These are phyloP conservation scores for Dicentrarchus labrax DNA, from an alignment of 2,113 vertebrate species.

Conservation along the genomic window DNA sequence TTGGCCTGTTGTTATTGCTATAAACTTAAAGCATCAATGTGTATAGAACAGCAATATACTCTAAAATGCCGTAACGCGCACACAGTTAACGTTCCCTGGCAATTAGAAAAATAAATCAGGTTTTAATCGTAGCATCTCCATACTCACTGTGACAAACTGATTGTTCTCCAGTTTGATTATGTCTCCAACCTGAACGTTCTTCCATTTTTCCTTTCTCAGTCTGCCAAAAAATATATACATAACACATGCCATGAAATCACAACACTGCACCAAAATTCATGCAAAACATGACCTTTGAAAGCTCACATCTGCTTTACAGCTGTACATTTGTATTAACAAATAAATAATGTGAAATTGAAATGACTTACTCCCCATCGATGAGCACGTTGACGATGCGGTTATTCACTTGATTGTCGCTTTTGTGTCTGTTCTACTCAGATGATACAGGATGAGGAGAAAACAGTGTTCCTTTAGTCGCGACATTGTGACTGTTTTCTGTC, in stretches of 20 bases:
- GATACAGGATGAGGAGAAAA: conserved; percentile 5
- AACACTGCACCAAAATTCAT: too few relatives aligned
- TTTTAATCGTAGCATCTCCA: neutral
- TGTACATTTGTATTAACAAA: neutral
- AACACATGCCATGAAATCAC: neutral
- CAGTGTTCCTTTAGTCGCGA: neutral
- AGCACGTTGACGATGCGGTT: conserved; percentile 90
- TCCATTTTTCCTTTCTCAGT: conserved; percentile 91
- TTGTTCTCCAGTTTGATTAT: conserved; percentile 94
- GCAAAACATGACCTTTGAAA: neutral
- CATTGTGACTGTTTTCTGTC: neutral
- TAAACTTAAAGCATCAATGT: neutral
- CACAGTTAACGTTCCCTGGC: neutral
- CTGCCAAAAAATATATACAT: conserved; percentile 73
- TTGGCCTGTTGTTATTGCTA: neutral
- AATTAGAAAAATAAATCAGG: neutral
- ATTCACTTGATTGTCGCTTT: conserved; percentile 93
- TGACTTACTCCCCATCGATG: conserved; percentile 89
- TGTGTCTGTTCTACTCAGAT: conserved; percentile 90
- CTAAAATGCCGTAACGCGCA: neutral
- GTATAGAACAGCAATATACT: neutral
- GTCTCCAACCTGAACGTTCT: conserved; percentile 95
- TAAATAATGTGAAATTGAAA: neutral
- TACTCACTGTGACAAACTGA: conserved; percentile 92
- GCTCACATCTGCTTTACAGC: neutral